Conservation (phyloP, 2,113 vertebrate species). For the Chamaetylas fuelleborni region DNA sequence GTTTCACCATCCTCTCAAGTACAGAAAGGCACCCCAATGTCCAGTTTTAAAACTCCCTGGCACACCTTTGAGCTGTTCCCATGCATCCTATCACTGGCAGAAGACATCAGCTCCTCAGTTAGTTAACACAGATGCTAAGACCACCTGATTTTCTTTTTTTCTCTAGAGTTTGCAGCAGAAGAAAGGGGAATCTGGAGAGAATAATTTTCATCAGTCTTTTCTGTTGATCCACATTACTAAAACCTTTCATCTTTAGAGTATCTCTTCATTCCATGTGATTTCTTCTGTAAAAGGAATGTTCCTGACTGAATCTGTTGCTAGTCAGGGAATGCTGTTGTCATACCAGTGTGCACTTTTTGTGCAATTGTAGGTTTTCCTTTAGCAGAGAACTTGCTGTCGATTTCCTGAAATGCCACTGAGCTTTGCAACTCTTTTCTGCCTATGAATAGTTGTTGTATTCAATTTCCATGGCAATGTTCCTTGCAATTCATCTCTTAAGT, state of each 20-base stretch:
- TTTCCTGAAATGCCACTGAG: slow-evolving; percentile 31
- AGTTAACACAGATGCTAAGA: neutral
- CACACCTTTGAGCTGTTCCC: neutral
- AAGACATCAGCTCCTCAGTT: neutral
- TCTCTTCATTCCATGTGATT: neutral
- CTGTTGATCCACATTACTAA: neutral
- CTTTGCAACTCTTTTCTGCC: slow-evolving; percentile 40
- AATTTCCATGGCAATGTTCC: slow-evolving; percentile 39
- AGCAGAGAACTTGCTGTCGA: neutral
- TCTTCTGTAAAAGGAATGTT: neutral
- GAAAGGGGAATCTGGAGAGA: neutral
- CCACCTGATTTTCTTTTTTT: neutral
- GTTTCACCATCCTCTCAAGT: neutral
- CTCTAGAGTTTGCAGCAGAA: neutral
- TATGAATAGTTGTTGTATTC: slow-evolving; percentile 21
- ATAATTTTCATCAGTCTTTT: neutral
- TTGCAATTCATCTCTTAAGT: neutral
- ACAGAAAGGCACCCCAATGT: neutral
- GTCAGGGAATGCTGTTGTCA: neutral
- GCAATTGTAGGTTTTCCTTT: neutral
- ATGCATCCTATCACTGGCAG: neutral
- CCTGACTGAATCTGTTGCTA: neutral
- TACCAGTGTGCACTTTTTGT: neutral
- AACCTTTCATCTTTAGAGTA: neutral
- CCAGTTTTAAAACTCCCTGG: neutral